Conservation (phyloP, 2,797 vertebrate species). For the Dendrocincla fuliginosa region DNA sequence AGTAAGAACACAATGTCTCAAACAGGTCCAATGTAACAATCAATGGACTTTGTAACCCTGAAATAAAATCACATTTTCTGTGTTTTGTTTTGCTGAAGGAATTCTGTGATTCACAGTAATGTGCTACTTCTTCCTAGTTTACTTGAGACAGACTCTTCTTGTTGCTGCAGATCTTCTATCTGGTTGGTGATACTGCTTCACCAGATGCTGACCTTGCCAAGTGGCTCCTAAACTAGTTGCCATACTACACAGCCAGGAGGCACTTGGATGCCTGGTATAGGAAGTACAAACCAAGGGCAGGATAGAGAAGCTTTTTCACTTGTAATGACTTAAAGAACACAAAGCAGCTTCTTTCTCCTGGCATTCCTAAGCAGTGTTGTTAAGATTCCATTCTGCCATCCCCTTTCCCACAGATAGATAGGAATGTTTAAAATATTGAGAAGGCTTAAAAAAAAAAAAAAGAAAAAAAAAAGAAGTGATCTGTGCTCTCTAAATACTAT, state of each 20-base stretch:
- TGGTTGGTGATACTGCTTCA: background rate
- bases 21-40: background rate
- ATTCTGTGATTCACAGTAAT: background rate
- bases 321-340: background rate
- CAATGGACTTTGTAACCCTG: background rate
- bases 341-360: background rate
- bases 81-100: background rate
- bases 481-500: background rate
- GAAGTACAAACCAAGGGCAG: background rate
- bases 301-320: background rate
- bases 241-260: background rate
- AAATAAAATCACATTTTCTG: background rate
- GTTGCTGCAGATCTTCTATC: background rate
- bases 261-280: background rate
- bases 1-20: background rate
- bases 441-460: background rate
- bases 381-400: background rate
- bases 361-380: background rate
- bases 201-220: background rate
- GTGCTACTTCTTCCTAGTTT: background rate
- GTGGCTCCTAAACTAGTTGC: background rate
- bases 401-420: background rate
- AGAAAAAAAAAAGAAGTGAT: background rate
- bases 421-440: background rate
- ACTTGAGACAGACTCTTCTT: background rate